Conservation (phyloP, 2,888 invertebrate genomes). For the Rotaria magnacalcarata region DNA sequence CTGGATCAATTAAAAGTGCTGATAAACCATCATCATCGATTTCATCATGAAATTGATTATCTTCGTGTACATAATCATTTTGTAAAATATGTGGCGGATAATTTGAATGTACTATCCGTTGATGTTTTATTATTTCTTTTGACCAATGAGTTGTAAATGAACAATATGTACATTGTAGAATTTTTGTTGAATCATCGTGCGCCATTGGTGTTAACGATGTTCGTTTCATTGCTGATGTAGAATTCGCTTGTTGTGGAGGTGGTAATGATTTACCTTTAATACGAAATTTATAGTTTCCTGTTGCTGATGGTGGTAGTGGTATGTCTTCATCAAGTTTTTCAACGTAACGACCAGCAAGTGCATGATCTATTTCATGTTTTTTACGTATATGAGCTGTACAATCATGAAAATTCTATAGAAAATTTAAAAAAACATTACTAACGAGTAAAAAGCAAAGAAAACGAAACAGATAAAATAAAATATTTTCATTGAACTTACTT, state of each 20-base stretch:
- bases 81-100: neutral
- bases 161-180: slow-evolving; percentile 14
- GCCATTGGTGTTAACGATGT: neutral
- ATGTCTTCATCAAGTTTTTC: neutral
- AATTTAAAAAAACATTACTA: neutral
- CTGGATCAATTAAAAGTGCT: neutral
- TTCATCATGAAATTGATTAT: neutral
- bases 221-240: neutral
- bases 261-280: neutral
- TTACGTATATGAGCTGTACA: slow-evolving; percentile 34
- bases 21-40: neutral
- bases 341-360: neutral
- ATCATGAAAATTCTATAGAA: slow-evolving; percentile 19
- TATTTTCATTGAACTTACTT: neutral
- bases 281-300: slow-evolving; percentile 21
- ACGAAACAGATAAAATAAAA: neutral
- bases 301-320: neutral
- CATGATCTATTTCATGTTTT: slow-evolving; percentile 31
- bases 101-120: neutral
- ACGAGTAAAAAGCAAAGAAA: too few relatives aligned
- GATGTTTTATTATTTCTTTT: neutral
- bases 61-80: neutral
- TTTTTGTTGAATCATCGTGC: neutral
- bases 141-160: neutral
- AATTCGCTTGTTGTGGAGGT: neutral